These are phyloP conservation scores for Charina bottae DNA, from an alignment of 2,113 vertebrate species.

Conservation along the genomic window DNA sequence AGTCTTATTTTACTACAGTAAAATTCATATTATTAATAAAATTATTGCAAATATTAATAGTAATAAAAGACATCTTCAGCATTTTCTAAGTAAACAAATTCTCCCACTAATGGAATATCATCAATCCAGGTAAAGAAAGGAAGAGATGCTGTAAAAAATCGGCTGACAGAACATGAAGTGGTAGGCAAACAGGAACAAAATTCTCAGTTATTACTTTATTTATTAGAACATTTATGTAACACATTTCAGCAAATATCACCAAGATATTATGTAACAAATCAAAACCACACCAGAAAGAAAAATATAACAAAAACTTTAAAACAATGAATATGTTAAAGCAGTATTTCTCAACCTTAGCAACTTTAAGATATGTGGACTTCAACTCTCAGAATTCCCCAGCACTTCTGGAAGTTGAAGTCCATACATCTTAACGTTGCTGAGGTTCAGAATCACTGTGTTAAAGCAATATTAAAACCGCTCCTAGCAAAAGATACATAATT, in stretches of 20 bases:
- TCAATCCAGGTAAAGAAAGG: background rate
- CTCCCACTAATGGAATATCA: background rate
- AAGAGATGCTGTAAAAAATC: background rate
- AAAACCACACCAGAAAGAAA: background rate
- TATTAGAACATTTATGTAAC: background rate
- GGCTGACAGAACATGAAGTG: background rate
- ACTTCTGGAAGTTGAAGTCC: background rate
- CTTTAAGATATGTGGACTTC: background rate
- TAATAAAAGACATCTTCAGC: background rate
- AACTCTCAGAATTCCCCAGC: too few relatives aligned
- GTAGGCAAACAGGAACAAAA: background rate
- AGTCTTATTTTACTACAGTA: background rate
- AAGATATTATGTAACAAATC: background rate
- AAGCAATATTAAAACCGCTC: background rate
- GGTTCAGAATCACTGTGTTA: background rate
- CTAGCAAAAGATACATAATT: background rate
- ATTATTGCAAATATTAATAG: background rate
- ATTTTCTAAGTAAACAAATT: background rate
- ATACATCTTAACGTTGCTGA: background rate
- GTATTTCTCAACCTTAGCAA: background rate
- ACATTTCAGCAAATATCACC: background rate
- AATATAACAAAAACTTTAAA: background rate
- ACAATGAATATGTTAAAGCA: background rate
- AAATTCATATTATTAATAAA: background rate
- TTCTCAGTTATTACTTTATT: background rate